Conservation (phyloP, 1,140 invertebrate species). For the Achroia grisella region DNA sequence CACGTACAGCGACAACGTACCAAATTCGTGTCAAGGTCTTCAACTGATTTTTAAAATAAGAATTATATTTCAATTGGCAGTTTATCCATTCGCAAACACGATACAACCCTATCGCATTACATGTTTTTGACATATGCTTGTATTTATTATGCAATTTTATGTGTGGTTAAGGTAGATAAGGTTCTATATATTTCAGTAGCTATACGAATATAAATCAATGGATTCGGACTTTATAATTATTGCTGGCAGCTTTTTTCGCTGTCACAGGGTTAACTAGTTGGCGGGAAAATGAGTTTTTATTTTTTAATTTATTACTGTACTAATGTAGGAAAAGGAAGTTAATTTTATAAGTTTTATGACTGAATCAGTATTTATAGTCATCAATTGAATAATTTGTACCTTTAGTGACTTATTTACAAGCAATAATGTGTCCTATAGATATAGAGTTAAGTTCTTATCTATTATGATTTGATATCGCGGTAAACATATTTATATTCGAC, state of each 20-base stretch:
- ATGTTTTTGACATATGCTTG: neutral
- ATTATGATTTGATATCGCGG: too few species aligned
- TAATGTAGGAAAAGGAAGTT: neutral
- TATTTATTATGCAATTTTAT: neutral
- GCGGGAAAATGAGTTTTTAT: conserved; percentile 24
- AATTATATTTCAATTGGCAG: conserved; percentile 27
- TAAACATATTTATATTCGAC: too few species aligned
- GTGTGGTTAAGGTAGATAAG: conserved; percentile 14
- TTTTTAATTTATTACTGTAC: conserved; percentile 18
- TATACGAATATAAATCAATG: conserved; percentile 24
- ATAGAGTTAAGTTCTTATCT: too few species aligned
- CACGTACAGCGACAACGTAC: conserved; percentile 26
- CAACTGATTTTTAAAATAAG: conserved; percentile 39
- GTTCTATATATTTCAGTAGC: conserved; percentile 10
- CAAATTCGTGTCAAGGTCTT: conserved; percentile 35
- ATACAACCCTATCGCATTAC: conserved; percentile 22
- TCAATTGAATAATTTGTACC: too few species aligned
- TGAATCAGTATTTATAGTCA: neutral
- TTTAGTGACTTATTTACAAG: too few species aligned
- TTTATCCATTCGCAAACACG: conserved; percentile 9
- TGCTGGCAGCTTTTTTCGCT: conserved; percentile 18
- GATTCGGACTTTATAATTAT: conserved; percentile 15
- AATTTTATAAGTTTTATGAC: conserved; percentile 1
- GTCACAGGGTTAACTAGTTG: conserved; percentile 11
- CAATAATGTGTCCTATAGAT: too few species aligned